phyloP scores from a whole-genome alignment of 2,797 vertebrate species.

The Rhadinocentrus ornatus region DNA sequence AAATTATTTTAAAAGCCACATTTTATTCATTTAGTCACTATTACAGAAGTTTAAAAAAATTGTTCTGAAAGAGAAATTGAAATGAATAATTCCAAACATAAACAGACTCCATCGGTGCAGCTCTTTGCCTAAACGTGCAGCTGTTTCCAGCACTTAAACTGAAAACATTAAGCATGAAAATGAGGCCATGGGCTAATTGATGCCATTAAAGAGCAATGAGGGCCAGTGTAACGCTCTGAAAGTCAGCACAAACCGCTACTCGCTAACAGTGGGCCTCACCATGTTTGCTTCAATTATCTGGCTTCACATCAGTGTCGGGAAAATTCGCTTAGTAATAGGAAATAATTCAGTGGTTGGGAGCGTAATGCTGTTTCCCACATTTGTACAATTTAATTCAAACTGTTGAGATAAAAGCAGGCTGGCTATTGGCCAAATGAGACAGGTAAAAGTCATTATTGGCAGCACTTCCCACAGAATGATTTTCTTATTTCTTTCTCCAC shows the following conservation, averaged over 20 bases:
- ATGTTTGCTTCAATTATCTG: slow-evolving; percentile 75
- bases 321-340: slow-evolving; percentile 42
- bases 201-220: slow-evolving; percentile 70
- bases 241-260: slow-evolving; percentile 71
- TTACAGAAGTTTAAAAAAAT: neutral
- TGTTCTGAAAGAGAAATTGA: neutral
- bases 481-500: slow-evolving; percentile 41
- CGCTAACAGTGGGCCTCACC: slow-evolving; percentile 51
- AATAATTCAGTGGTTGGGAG: slow-evolving; percentile 43
- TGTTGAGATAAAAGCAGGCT: slow-evolving; percentile 44
- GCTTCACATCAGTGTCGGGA: slow-evolving; percentile 55
- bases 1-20: neutral
- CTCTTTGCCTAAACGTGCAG: slow-evolving; percentile 47
- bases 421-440: slow-evolving; percentile 40
- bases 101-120: slow-evolving; percentile 46
- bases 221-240: slow-evolving; percentile 60
- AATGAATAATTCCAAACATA: slow-evolving; percentile 23
- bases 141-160: slow-evolving; percentile 56
- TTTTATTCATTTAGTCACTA: neutral
- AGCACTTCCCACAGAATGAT: slow-evolving; percentile 51
- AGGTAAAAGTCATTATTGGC: slow-evolving; percentile 56
- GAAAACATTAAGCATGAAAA: slow-evolving; percentile 72
- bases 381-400: slow-evolving; percentile 38
- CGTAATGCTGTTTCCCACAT: slow-evolving; percentile 8
- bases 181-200: slow-evolving; percentile 74